These are phyloP conservation scores for Chelidonichthys spinosus DNA, from an alignment of 2,797 vertebrate genomes.

Conservation along the genomic window DNA sequence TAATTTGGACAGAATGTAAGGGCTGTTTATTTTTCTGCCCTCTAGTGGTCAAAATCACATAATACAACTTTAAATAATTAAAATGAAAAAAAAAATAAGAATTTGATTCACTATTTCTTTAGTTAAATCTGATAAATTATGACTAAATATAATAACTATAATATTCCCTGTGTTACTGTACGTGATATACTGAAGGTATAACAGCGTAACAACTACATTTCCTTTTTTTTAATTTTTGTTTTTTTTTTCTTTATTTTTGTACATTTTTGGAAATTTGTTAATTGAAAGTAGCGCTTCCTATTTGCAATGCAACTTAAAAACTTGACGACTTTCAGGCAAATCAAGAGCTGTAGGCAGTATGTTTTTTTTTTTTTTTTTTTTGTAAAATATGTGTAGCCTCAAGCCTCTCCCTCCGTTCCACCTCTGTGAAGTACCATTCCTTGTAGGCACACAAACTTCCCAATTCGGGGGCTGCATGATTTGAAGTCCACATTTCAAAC, in stretches of 20 bases:
- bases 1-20: neutral
- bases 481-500: neutral
- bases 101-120: neutral
- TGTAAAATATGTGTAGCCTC: neutral
- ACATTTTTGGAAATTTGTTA: neutral
- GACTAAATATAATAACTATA: too few relatives aligned
- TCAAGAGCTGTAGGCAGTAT: neutral
- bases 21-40: neutral
- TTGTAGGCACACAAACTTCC: neutral
- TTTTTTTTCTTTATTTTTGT: too few relatives aligned
- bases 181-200: neutral
- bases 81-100: neutral
- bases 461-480: neutral
- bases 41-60: neutral
- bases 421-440: neutral
- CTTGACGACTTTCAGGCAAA: too few relatives aligned
- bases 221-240: too few relatives aligned
- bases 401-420: neutral
- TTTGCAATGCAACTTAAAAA: neutral
- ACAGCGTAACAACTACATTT: too few relatives aligned
- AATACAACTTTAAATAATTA: neutral
- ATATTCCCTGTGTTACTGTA: neutral
- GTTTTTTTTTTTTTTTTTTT: too few relatives aligned
- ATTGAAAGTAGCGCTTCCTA: neutral
- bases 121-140: neutral